Percentiles rank a stretch among this genome's conserved stretches.
Evolutionary conservation across 2,797 vertebrate species (phyloP).

Genomic region (Dallia pectoralis): DNA sequence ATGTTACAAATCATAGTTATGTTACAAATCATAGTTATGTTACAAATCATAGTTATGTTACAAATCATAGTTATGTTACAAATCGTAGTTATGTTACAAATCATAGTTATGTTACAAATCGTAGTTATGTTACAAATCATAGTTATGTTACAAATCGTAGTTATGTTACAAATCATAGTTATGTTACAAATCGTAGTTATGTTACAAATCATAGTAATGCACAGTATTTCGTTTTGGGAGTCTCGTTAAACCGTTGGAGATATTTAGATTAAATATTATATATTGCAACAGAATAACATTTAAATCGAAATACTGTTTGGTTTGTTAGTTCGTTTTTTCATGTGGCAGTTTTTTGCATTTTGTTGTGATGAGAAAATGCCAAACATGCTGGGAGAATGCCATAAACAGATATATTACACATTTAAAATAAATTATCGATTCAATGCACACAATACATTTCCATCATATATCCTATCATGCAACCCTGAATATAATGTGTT

Average conservation of each 20-base stretch:
- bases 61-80: background rate
- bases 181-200: no score
- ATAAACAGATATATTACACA: background rate
- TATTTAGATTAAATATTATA: background rate
- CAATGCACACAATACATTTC: background rate
- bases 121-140: conserved; percentile 69
- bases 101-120: background rate
- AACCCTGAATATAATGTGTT: background rate
- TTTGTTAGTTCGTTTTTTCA: background rate
- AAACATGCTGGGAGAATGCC: background rate
- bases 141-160: no score
- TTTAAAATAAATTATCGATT: background rate
- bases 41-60: no score
- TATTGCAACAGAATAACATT: background rate
- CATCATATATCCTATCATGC: background rate
- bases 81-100: conserved; percentile 76
- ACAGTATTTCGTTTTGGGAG: background rate
- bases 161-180: conserved; percentile 64
- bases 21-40: conserved; percentile 42
- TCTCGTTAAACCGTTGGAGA: conserved; percentile 4
- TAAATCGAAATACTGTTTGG: background rate
- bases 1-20: no score
- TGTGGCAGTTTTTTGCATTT: background rate
- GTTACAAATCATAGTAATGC: conserved; percentile 40
- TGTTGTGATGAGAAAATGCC: background rate